phyloP scores from a whole-genome alignment of 2,888 invertebrate genomes.

The Cryptocephalus primarius region DNA sequence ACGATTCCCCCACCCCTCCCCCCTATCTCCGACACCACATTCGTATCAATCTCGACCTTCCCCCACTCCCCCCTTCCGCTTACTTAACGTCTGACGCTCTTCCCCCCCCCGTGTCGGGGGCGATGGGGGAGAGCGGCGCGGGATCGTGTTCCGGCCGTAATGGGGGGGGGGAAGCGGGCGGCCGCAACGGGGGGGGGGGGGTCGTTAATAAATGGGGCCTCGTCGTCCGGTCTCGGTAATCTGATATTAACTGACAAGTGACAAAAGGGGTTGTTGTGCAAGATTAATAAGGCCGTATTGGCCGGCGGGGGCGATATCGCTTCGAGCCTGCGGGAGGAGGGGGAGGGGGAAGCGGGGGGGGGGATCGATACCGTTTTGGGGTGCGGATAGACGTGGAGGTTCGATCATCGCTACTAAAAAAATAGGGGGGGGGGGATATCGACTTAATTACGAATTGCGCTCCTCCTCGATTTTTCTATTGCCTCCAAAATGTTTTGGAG shows the following conservation, averaged over 20 bases:
- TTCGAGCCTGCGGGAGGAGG: too few species aligned
- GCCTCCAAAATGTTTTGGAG: too few species aligned
- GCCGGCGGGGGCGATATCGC: not conserved
- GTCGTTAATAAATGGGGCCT: not conserved
- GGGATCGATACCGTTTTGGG: too few species aligned
- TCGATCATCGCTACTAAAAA: too few species aligned
- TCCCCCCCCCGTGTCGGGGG: not conserved
- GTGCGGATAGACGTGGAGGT: too few species aligned
- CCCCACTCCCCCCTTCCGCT: not conserved
- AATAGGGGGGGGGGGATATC: too few species aligned
- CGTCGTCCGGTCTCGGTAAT: constrained; percentile 6
- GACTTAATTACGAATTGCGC: too few species aligned
- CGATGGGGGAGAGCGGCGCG: not conserved
- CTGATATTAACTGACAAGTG: constrained; percentile 22
- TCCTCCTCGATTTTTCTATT: too few species aligned
- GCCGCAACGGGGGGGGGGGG: not conserved
- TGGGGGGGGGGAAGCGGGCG: not conserved
- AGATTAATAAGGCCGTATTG: constrained; percentile 17
- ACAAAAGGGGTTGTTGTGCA: constrained; percentile 19
- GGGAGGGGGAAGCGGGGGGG: too few species aligned
- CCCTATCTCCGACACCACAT: too few species aligned
- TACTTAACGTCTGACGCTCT: not conserved
- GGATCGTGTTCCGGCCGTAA: constrained; percentile 12
- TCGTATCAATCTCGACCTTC: too few species aligned
- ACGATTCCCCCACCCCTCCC: too few species aligned